Conservation (phyloP, 1,140 invertebrate genomes). For the Prorops nasuta region DNA sequence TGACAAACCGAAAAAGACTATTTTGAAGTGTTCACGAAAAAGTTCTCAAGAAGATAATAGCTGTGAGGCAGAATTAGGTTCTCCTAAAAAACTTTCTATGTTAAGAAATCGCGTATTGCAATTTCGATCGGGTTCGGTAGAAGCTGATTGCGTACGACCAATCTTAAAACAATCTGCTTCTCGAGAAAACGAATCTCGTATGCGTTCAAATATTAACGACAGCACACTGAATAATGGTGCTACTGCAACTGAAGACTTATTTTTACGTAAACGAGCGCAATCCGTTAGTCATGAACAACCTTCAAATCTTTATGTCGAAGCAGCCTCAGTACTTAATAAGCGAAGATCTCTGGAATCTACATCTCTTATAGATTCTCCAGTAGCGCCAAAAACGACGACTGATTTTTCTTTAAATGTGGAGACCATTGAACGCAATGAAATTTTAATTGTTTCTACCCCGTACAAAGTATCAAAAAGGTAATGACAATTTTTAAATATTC, state of each 20-base stretch:
- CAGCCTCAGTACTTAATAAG: slow-evolving; percentile 15
- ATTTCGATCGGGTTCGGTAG: slow-evolving; percentile 18
- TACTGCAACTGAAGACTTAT: slow-evolving; percentile 20
- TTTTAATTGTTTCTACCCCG: too few relatives aligned
- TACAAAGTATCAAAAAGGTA: too few relatives aligned
- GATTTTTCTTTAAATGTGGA: too few relatives aligned
- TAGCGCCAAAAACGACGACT: too few relatives aligned
- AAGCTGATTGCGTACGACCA: slow-evolving; percentile 32
- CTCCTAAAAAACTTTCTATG: slow-evolving; percentile 35
- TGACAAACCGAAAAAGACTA: slow-evolving; percentile 71
- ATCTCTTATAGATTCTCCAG: slow-evolving; percentile 19
- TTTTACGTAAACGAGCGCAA: slow-evolving; percentile 37
- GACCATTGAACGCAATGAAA: too few relatives aligned
- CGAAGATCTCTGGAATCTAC: slow-evolving; percentile 28
- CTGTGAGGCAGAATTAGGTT: slow-evolving; percentile 24
- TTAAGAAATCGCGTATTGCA: slow-evolving; percentile 29
- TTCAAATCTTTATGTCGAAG: slow-evolving; percentile 12
- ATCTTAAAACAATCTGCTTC: slow-evolving; percentile 35
- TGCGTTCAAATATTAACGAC: slow-evolving; percentile 17
- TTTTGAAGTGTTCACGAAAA: slow-evolving; percentile 72
- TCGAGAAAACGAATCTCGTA: slow-evolving; percentile 21
- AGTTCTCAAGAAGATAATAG: slow-evolving; percentile 56
- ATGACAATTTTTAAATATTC: too few relatives aligned
- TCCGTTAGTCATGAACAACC: slow-evolving; percentile 35
- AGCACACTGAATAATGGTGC: slow-evolving; percentile 1